These are phyloP conservation scores for Brachyhypopomus occidentalis DNA, from an alignment of 2,113 vertebrate species.

Conservation along the genomic window DNA sequence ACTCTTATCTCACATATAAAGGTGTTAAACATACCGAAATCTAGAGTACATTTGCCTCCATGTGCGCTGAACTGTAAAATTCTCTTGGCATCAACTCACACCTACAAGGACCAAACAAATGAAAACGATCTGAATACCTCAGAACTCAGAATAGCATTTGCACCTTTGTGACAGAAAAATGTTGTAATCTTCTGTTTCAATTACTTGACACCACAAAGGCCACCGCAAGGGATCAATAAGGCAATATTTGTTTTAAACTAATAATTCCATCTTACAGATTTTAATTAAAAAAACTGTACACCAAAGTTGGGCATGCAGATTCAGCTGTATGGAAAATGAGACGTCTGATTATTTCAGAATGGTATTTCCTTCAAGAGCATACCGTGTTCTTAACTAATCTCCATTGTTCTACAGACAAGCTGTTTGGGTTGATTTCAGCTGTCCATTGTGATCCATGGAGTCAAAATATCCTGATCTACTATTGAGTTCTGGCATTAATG, in stretches of 20 bases:
- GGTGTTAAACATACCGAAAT: slow-evolving; percentile 10
- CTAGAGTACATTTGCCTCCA: slow-evolving; percentile 57
- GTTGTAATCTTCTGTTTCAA: not conserved
- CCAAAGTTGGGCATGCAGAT: no score
- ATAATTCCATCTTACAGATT: no score
- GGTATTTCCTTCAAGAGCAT: no score
- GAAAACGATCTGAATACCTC: not conserved
- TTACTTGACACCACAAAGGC: not conserved
- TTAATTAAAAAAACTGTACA: no score
- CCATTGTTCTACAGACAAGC: no score
- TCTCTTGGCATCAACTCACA: slow-evolving; percentile 60
- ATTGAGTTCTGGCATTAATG: no score
- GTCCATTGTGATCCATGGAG: no score
- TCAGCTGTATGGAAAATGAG: no score
- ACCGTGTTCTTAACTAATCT: no score
- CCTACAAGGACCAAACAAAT: not conserved
- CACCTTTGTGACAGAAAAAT: not conserved
- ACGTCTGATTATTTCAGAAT: no score
- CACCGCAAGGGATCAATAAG: not conserved
- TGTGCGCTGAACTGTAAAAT: slow-evolving; percentile 62
- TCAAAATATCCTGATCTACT: no score
- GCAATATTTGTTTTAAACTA: not conserved
- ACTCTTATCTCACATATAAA: slow-evolving; percentile 28
- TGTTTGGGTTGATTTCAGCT: no score
- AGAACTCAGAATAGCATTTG: not conserved